Percentiles rank a stretch among this genome's conserved stretches.
Evolutionary conservation across 2,113 vertebrate genomes (phyloP).

Genomic region (Coregonus clupeaformis): DNA sequence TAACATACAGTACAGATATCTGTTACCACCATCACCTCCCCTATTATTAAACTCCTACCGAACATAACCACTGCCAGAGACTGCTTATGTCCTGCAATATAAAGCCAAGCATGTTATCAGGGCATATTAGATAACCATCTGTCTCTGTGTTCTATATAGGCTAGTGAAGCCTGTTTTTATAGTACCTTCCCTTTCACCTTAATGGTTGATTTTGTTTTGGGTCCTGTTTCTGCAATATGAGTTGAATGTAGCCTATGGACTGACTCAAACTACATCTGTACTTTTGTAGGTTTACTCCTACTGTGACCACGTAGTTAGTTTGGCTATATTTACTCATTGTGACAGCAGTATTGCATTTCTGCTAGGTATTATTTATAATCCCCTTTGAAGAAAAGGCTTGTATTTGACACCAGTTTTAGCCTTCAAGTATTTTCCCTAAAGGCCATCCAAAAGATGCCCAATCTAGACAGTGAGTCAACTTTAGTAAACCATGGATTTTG

Average conservation of each 20-base stretch:
- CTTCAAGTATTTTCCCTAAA: neutral
- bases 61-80: slow-evolving; percentile 73
- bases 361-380: neutral
- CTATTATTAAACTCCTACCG: slow-evolving; percentile 62
- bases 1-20: slow-evolving; percentile 79
- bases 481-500: neutral
- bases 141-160: slow-evolving; percentile 3
- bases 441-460: neutral
- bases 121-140: neutral
- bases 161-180: neutral
- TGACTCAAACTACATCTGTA: slow-evolving; percentile 24
- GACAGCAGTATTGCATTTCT: slow-evolving; percentile 31
- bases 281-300: neutral
- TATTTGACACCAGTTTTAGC: neutral
- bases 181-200: slow-evolving; percentile 23
- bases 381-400: neutral
- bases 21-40: slow-evolving; percentile 39
- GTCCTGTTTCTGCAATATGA: slow-evolving; percentile 39
- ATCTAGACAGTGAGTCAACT: neutral
- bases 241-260: slow-evolving; percentile 35
- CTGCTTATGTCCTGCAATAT: slow-evolving; percentile 82
- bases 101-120: slow-evolving; percentile 69
- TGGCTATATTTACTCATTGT: slow-evolving; percentile 20
- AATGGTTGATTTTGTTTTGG: slow-evolving; percentile 22
- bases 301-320: slow-evolving; percentile 11